Conservation (phyloP, 2,113 vertebrate genomes). For the Cervus canadensis region DNA sequence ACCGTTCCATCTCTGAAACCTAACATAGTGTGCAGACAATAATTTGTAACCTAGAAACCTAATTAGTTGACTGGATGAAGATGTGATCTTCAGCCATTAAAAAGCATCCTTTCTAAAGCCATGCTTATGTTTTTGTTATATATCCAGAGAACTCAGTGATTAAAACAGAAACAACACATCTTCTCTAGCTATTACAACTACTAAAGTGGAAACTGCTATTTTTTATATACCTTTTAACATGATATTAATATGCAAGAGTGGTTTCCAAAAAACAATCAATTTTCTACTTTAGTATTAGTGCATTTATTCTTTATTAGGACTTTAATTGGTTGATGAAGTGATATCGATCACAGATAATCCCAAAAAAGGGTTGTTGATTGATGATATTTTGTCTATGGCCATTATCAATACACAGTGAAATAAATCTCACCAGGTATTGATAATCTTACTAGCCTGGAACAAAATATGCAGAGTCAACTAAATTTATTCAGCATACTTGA, state of each 20-base stretch:
- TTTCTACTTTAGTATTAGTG: neutral
- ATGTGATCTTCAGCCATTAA: neutral
- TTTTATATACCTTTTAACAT: neutral
- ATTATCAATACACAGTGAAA: neutral
- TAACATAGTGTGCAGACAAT: neutral
- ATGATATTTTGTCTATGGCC: neutral
- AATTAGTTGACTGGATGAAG: neutral
- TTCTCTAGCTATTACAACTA: neutral
- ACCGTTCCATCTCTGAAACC: neutral
- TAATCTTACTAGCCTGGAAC: neutral
- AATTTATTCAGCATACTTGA: neutral
- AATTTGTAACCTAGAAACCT: neutral
- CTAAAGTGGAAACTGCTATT: neutral
- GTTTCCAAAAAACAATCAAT: neutral
- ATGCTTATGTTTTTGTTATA: neutral
- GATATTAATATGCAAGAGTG: neutral
- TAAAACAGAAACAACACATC: neutral
- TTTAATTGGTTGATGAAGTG: neutral
- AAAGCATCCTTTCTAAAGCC: neutral
- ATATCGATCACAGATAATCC: neutral
- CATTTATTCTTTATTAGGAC: neutral
- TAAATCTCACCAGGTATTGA: neutral
- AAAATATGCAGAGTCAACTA: neutral
- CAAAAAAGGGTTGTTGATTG: neutral
- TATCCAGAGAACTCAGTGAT: neutral